Evolutionary conservation across 2,113 vertebrate genomes (phyloP).

Genomic region (Talpa occidentalis): DNA sequence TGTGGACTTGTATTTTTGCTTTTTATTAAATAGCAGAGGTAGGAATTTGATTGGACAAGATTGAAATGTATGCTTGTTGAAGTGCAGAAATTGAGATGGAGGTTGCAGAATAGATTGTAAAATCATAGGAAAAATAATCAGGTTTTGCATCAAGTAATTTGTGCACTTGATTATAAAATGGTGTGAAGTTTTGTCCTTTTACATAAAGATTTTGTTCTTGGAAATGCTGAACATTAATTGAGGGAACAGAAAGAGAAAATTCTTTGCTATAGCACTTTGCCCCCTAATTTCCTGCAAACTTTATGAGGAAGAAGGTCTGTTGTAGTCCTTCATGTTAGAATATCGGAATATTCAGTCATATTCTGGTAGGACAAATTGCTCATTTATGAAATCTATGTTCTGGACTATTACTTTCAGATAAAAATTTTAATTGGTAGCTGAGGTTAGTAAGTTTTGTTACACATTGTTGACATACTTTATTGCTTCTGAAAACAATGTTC

Average conservation of each 20-base stretch:
- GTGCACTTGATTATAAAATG: not conserved
- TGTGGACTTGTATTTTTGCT: not conserved
- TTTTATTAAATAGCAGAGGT: not conserved
- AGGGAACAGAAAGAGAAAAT: not conserved
- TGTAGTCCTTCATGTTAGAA: constrained; percentile 68
- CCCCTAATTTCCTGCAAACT: constrained; percentile 53
- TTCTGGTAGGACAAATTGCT: not conserved
- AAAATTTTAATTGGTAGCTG: not conserved
- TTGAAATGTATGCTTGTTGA: not conserved
- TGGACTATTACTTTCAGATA: not conserved
- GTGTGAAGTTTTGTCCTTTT: not conserved
- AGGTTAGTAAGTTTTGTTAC: not conserved
- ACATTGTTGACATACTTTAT: not conserved
- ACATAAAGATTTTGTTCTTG: not conserved
- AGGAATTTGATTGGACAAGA: not conserved
- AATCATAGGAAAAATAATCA: not conserved
- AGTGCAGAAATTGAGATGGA: not conserved
- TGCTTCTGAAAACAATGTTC: constrained; percentile 47
- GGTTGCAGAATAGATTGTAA: not conserved
- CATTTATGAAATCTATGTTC: not conserved
- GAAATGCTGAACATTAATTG: not conserved
- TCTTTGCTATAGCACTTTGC: not conserved
- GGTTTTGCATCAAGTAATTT: not conserved
- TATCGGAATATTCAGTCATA: constrained; percentile 28
- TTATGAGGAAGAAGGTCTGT: constrained; percentile 50